Percentiles rank a stretch among this genome's conserved stretches.
Evolutionary conservation across 2,113 vertebrate species (phyloP).

Genomic region (Rhinoptilus africanus): DNA sequence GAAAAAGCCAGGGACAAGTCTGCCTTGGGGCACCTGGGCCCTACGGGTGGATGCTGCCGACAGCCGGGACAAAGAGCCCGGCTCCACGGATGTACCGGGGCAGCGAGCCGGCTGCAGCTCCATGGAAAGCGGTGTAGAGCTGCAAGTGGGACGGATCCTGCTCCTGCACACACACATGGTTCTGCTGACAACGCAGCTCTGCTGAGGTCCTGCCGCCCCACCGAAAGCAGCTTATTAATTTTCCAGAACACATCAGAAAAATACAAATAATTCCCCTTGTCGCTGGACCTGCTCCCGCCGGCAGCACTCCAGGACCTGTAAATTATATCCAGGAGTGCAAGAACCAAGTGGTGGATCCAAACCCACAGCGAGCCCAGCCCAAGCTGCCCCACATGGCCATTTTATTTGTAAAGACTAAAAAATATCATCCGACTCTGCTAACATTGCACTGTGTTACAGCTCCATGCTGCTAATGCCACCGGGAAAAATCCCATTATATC

Average conservation of each 20-base stretch:
- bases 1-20: neutral
- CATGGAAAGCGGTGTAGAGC: rapidly evolving
- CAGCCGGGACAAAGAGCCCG: neutral
- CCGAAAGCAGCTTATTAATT: neutral
- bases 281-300: rapidly evolving
- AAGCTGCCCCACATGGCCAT: neutral
- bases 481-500: neutral
- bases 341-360: rapidly evolving
- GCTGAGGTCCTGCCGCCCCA: neutral
- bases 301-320: neutral
- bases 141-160: rapidly evolving
- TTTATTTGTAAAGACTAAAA: neutral
- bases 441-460: neutral
- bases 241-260: neutral
- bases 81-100: rapidly evolving
- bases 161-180: neutral
- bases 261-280: neutral
- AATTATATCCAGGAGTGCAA: neutral
- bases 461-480: neutral
- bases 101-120: neutral
- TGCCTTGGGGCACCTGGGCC: neutral
- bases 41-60: neutral
- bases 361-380: neutral
- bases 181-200: neutral
- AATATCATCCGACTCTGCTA: neutral